Conservation (phyloP, 1,140 invertebrate species). For the Heliconius eleuchia region DNA sequence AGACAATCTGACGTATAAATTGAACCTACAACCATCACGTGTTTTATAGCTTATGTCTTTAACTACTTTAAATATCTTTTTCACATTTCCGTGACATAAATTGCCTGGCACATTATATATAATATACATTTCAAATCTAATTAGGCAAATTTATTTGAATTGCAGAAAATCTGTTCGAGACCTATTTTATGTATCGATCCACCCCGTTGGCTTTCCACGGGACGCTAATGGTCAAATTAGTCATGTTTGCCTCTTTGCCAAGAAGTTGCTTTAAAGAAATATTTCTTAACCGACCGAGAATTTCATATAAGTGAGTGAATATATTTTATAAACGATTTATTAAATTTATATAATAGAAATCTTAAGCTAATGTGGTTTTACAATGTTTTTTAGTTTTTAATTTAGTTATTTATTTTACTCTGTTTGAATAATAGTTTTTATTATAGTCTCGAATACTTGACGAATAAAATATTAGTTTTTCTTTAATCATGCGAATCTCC, state of each 20-base stretch:
- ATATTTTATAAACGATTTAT: background rate
- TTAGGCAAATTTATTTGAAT: conserved; percentile 25
- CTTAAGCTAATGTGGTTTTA: too few species aligned
- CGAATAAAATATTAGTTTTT: too few species aligned
- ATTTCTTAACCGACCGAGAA: conserved; percentile 22
- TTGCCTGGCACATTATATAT: background rate
- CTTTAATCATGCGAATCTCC: too few species aligned
- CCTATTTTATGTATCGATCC: background rate
- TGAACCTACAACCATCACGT: too few species aligned
- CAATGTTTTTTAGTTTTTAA: too few species aligned
- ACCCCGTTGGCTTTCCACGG: conserved; percentile 9
- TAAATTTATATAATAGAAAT: background rate
- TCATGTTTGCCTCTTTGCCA: conserved; percentile 28
- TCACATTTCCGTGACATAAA: background rate
- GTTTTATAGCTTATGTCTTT: too few species aligned
- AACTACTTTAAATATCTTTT: background rate
- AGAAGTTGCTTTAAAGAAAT: conserved; percentile 27
- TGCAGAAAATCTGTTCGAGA: conserved; percentile 22
- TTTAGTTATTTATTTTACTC: too few species aligned
- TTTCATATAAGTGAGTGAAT: background rate
- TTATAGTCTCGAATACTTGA: too few species aligned
- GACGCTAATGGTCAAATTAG: conserved; percentile 21
- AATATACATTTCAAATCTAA: conserved; percentile 7
- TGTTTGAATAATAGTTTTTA: too few species aligned
- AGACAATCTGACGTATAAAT: too few species aligned